phyloP scores from a whole-genome alignment of 2,797 vertebrate species.

The Peromyscus aztecus region DNA sequence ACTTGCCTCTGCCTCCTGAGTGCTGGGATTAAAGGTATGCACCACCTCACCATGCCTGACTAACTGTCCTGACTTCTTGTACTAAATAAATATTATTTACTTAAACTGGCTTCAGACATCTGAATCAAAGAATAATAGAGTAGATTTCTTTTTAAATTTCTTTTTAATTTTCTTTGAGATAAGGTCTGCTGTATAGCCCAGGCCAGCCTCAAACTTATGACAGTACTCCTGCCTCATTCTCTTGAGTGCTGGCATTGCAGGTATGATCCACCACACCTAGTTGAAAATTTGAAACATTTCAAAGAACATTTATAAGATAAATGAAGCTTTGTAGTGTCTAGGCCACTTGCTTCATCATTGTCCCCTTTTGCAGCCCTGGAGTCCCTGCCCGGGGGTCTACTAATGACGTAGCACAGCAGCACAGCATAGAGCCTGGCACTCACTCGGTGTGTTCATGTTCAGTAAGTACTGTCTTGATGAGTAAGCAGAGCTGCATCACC shows the following conservation, averaged over 20 bases:
- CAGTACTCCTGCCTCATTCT: not conserved
- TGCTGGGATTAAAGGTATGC: not conserved
- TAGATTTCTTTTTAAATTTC: not conserved
- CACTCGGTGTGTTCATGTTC: not conserved
- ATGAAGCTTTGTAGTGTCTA: not conserved
- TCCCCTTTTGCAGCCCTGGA: not conserved
- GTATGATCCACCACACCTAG: not conserved
- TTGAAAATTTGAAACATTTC: not conserved
- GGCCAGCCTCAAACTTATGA: not conserved
- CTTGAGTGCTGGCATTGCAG: not conserved
- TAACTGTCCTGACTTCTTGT: not conserved
- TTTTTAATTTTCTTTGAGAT: not conserved
- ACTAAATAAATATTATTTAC: not conserved
- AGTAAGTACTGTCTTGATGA: not conserved
- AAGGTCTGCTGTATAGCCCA: not conserved
- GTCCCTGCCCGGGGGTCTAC: not conserved
- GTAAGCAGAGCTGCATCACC: not conserved
- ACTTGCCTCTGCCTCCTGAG: not conserved
- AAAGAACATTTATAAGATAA: not conserved
- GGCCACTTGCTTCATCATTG: not conserved
- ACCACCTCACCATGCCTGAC: not conserved
- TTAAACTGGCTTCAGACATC: not conserved
- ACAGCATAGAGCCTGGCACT: not conserved
- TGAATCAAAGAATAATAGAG: not conserved
- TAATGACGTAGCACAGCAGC: not conserved